Conservation (phyloP, 2,888 invertebrate species). For the Dendrolimus pini region DNA sequence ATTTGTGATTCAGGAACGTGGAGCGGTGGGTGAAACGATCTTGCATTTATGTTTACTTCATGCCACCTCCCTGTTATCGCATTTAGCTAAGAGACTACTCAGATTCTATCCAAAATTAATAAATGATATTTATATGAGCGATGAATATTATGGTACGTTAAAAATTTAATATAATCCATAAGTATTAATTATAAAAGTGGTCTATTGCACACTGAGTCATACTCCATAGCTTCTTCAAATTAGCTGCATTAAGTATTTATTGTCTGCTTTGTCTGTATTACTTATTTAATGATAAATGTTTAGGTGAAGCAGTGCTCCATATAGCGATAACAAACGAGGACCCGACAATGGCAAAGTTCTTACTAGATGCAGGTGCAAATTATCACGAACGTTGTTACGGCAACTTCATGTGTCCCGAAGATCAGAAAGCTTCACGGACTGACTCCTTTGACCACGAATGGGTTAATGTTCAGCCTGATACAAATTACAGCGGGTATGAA, state of each 20-base stretch:
- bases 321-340: conserved; percentile 99
- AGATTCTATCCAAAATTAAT: conserved; percentile 96
- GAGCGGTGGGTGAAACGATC: conserved; percentile 97
- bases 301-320: conserved; percentile 95
- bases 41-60: conserved; percentile 95
- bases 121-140: conserved; percentile 96
- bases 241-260: too few species aligned
- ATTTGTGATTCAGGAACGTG: conserved; percentile 81
- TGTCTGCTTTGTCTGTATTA: too few species aligned
- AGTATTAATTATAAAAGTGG: too few species aligned
- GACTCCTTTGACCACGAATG: conserved; percentile 78
- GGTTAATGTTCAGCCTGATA: conserved; percentile 23
- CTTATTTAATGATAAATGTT: too few species aligned
- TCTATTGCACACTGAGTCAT: too few species aligned
- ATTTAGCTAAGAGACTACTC: conserved; percentile 93
- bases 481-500: conserved; percentile 88
- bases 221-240: too few species aligned
- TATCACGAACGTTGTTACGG: conserved; percentile 96
- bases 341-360: conserved; percentile 96
- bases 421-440: conserved; percentile 92
- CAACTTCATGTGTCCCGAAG: conserved; percentile 98
- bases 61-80: conserved; percentile 93
- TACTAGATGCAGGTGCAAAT: conserved; percentile 93
- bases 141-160: conserved; percentile 94
- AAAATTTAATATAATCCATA: not conserved